phyloP scores from a whole-genome alignment of 2,113 vertebrate genomes.

The Aythya baeri region DNA sequence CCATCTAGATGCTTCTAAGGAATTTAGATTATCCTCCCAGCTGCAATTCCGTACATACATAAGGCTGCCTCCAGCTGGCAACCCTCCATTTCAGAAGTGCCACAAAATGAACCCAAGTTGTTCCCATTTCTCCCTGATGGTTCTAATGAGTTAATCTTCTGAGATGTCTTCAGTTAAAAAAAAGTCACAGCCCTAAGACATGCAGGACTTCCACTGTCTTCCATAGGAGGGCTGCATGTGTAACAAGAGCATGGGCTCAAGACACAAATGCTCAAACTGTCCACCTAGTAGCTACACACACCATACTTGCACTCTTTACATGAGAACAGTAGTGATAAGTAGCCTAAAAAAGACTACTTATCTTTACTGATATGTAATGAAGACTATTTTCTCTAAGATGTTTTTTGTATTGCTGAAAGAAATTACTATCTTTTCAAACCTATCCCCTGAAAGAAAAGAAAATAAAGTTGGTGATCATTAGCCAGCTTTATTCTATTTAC shows the following conservation, averaged over 20 bases:
- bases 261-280: not conserved
- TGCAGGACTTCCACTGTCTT: not conserved
- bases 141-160: not conserved
- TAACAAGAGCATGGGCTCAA: not conserved
- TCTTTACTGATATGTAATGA: conserved; percentile 20
- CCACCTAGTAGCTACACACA: not conserved
- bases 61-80: conserved; percentile 34
- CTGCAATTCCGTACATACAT: not conserved
- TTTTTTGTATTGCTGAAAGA: conserved; percentile 44
- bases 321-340: not conserved
- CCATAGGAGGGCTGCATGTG: not conserved
- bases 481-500: conserved; percentile 81
- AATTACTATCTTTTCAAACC: conserved; percentile 18
- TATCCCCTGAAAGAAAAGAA: conserved; percentile 59
- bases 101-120: not conserved
- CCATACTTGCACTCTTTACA: not conserved
- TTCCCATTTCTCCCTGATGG: not conserved
- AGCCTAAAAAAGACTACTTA: not conserved
- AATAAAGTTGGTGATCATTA: conserved; percentile 76
- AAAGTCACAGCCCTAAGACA: not conserved
- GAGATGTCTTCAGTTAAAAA: not conserved
- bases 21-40: conserved; percentile 6
- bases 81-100: not conserved
- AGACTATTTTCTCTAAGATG: conserved; percentile 57
- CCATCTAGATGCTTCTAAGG: not conserved